These are phyloP conservation scores for Corbicula japonica DNA, from an alignment of 2,888 invertebrate genomes.

Conservation along the genomic window DNA sequence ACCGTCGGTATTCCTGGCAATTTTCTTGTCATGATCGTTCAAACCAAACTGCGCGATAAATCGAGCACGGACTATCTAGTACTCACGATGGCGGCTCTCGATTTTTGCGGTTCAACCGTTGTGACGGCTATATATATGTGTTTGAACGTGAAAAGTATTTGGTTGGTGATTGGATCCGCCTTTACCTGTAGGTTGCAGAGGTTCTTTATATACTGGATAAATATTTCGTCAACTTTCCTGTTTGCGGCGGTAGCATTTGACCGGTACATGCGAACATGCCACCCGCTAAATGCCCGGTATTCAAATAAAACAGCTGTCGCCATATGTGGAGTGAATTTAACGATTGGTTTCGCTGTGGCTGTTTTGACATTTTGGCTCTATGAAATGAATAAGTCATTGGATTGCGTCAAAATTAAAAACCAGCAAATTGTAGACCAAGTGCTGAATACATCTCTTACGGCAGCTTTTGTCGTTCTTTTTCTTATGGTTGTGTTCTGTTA, in stretches of 20 bases:
- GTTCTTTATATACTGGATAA: conserved; percentile 9
- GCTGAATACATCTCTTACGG: neutral
- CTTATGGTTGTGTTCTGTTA: neutral
- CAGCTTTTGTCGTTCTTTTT: neutral
- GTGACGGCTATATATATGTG: too few relatives aligned
- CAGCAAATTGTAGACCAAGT: neutral
- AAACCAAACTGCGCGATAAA: conserved; percentile 6
- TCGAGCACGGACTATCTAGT: conserved; percentile 24
- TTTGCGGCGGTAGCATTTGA: conserved; percentile 7
- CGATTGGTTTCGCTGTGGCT: neutral
- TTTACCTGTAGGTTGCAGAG: neutral
- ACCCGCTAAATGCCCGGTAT: neutral
- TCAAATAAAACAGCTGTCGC: neutral
- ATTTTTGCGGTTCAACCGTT: too few relatives aligned
- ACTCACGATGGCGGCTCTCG: conserved; percentile 24
- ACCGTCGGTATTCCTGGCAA: conserved; percentile 13
- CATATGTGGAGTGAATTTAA: neutral
- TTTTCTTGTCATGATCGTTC: conserved; percentile 5
- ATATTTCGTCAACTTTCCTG: neutral
- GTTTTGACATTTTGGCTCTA: neutral
- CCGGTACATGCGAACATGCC: conserved; percentile 8
- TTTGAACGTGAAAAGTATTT: too few relatives aligned
- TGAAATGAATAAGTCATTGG: neutral
- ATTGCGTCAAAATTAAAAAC: neutral
- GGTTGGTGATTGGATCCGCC: too few relatives aligned